Percentiles rank a stretch among this genome's conserved stretches.
Conservation (phyloP, 2,797 vertebrate species). For the Sebastes jordani region DNA sequence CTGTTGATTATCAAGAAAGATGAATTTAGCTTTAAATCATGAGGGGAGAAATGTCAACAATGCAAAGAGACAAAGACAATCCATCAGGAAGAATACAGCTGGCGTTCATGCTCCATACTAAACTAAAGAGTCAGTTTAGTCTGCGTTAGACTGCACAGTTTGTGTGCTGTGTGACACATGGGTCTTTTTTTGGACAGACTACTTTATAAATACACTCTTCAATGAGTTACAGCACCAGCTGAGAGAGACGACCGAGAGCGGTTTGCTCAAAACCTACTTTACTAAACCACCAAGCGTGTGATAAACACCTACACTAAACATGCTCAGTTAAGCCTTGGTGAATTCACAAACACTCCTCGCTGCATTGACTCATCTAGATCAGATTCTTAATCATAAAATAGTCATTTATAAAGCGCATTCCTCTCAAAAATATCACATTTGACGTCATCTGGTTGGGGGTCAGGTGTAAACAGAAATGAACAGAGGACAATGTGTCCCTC, state of each 20-base stretch:
- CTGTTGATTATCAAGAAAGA: neutral
- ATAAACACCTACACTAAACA: neutral
- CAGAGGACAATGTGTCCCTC: neutral
- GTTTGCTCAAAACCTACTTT: slow-evolving; percentile 35
- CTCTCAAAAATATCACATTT: neutral
- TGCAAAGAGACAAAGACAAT: neutral
- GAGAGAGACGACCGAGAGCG: slow-evolving; percentile 46
- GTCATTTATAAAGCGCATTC: neutral
- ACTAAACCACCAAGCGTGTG: slow-evolving; percentile 4
- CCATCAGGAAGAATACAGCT: neutral
- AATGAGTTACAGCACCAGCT: slow-evolving; percentile 84
- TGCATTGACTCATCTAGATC: neutral
- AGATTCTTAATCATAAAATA: neutral
- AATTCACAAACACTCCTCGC: neutral
- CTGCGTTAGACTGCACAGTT: slow-evolving; percentile 23
- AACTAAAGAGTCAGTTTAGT: neutral
- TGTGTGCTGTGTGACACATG: slow-evolving; percentile 63
- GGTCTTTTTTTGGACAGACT: slow-evolving; percentile 78
- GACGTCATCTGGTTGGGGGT: neutral
- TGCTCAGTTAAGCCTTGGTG: slow-evolving; percentile 9
- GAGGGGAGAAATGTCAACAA: neutral
- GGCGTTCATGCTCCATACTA: neutral
- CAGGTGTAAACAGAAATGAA: neutral
- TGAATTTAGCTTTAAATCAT: neutral
- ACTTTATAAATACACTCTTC: slow-evolving; percentile 81